Base-by-base conservation (phyloP, 2,888 invertebrate species). In the Tyria jacobaeae region DNA sequence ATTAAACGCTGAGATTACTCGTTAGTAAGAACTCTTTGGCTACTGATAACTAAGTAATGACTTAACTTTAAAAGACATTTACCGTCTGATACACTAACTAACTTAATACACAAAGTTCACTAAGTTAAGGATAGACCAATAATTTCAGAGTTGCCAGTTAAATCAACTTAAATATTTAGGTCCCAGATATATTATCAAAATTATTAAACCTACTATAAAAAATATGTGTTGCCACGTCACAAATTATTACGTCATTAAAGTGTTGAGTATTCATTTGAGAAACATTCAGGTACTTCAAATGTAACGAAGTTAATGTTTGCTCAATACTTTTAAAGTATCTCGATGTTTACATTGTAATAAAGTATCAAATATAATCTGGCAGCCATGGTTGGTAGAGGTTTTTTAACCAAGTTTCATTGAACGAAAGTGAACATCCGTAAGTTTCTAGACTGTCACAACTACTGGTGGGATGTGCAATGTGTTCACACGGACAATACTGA, bases 401-500 rank as follows among this genome's bases (percentile, higher is more conserved):
- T 53, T 25, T n/a, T 3, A 53, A 25, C 24, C 15, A 15, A 35
- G 25, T 53, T 53, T 39, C n/a, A n/a, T 41, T 44, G 31, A 17
- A 49, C 48, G 27, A 27, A 6, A 27, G 48, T 49, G 25, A 25
- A n/a, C 25, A 27, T 12, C 25, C 41, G 14, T 25, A 57, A n/a
- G 17, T 34, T n/a, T 24, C 47, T n/a, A 37, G 24, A 62, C 21
- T 41, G 24, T 71, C 62, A 70, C 66, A 70, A 55, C 80, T 82
- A 82, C 66, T 54, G 71, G 84, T 79, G 78, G 68, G 66, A 71
- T 72, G 89, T 88, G 90, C 89, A 84, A 68, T 65, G 88, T 88
- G 89, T 83, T 76, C 85, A 89, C 89, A 88, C 85, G 75, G 81
- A 90, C 84, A 80, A 57, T 65, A 75, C 68, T 50, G 64, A 79